These are phyloP conservation scores for Agrilus biguttatus DNA, from an alignment of 2,888 invertebrate genomes.

Conservation along the genomic window DNA sequence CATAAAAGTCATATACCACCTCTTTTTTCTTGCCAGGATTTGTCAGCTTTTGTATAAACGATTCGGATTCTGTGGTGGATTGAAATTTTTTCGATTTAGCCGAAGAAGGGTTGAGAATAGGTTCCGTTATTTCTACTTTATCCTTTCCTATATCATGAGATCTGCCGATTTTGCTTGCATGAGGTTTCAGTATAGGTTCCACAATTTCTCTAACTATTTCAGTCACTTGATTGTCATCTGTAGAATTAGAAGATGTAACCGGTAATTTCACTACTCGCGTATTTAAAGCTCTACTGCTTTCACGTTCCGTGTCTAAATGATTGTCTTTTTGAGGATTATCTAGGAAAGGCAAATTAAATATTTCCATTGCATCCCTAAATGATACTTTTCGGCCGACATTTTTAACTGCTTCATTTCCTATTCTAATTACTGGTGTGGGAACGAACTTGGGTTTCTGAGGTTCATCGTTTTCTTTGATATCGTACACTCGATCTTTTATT, in stretches of 20 bases:
- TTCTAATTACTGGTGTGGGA: conserved; percentile 28
- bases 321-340: conserved; percentile 25
- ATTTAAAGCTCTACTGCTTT: conserved; percentile 44
- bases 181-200: conserved; percentile 57
- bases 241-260: not conserved
- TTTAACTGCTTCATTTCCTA: conserved; percentile 25
- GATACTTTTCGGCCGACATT: conserved; percentile 13
- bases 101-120: conserved; percentile 37
- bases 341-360: conserved; percentile 34
- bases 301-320: conserved; percentile 32
- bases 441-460: conserved; percentile 19
- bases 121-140: conserved; percentile 49
- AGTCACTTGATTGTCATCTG: conserved; percentile 6
- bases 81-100: conserved; percentile 3
- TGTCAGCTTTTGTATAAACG: conserved; percentile 22
- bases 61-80: conserved; percentile 2
- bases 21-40: conserved; percentile 24
- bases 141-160: conserved; percentile 30
- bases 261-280: conserved; percentile 19
- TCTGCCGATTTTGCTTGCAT: conserved; percentile 38
- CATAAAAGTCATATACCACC: conserved; percentile 20
- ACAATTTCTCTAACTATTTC: conserved; percentile 43
- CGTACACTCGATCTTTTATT: not conserved
- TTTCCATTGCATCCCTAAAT: conserved; percentile 32
- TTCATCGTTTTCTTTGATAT: conserved; percentile 4